Base-by-base conservation (phyloP, 2,888 invertebrate species). In the Trisateles emortualis region DNA sequence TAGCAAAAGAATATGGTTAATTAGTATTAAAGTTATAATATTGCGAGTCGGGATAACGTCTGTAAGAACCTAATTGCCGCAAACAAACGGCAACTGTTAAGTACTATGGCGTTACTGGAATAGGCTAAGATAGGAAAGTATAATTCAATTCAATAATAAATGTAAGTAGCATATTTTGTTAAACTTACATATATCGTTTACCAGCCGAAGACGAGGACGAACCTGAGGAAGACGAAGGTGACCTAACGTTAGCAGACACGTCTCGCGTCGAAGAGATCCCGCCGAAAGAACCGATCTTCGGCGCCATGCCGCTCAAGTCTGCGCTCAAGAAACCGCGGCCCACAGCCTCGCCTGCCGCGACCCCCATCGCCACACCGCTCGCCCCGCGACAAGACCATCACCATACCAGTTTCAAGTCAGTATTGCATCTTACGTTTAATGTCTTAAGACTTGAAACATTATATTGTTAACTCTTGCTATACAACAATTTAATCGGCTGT, bases 231-330 rank as follows among this genome's bases (percentile, higher is more conserved):
- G 95, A 95, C 41, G 57, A 95, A 95, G 68, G 44, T 5, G 95
- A 95, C 88, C 86, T 92, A 88, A 76, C 92, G 89, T 74, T 92
- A 93, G 87, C 95, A 74, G 97, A 98, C 88, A 97, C 97, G 53
- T 95, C 95, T 52, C 95, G 97, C 67, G 96, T 98, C 59, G 98
- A 98, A 87, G 97, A 98, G 92, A 97, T 98, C 77, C 98, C 97
- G 71, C 97, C 98, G 54, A 97, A 98, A 90, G 98, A 98, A 93
- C 98, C 98, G 35, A 96, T 96, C 80, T 96, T 97, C 90, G 96
- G 97, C 91, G 98, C 98, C 68, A 95, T 97, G 94, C 98, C 98
- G 65, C 95, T 98, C 59, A 98, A 98, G 88, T 98, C 98, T 45
- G 98, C 98, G 65, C 94, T 98, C 70, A 98, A 98, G 94, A 98